phyloP scores from a whole-genome alignment of 2,797 vertebrate species.

The Paedocypris micromegethes region DNA sequence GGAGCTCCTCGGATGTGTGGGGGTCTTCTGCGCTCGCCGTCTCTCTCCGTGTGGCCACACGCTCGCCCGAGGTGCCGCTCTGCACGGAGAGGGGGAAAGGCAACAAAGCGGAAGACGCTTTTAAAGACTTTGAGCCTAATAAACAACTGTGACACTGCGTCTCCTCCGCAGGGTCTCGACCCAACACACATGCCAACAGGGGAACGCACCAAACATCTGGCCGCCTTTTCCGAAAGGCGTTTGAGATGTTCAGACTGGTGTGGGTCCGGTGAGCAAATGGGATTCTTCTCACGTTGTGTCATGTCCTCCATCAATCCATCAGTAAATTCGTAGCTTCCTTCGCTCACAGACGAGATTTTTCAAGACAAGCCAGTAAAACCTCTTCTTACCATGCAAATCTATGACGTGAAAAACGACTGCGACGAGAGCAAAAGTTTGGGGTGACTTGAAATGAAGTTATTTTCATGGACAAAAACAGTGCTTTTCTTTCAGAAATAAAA shows the following conservation, averaged over 20 bases:
- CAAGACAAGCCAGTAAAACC: too few species aligned
- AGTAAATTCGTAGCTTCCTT: too few species aligned
- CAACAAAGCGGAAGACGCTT: constrained; percentile 51
- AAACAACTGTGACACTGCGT: constrained; percentile 31
- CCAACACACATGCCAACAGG: constrained; percentile 3
- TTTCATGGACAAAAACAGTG: too few species aligned
- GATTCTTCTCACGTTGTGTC: too few species aligned
- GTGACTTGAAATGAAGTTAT: too few species aligned
- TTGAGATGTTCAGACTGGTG: neutral
- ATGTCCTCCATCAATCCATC: too few species aligned
- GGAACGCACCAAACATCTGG: neutral
- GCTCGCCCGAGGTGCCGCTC: constrained; percentile 62
- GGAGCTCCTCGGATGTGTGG: constrained; percentile 53
- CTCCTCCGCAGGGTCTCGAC: constrained; percentile 25
- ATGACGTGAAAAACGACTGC: too few species aligned
- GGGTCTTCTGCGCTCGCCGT: constrained; percentile 43
- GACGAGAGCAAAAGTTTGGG: too few species aligned
- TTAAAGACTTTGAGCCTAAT: constrained; percentile 36
- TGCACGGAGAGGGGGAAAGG: constrained; percentile 65
- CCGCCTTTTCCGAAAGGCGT: neutral
- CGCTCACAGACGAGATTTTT: too few species aligned
- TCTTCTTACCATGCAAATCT: too few species aligned
- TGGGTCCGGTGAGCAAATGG: too few species aligned
- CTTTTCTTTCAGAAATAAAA: too few species aligned
- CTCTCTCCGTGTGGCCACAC: constrained; percentile 52